Percentiles rank a stretch among this genome's conserved stretches.
These are phyloP conservation scores for Andrena fulva DNA, from an alignment of 2,888 invertebrate genomes.

Conservation along the genomic window DNA sequence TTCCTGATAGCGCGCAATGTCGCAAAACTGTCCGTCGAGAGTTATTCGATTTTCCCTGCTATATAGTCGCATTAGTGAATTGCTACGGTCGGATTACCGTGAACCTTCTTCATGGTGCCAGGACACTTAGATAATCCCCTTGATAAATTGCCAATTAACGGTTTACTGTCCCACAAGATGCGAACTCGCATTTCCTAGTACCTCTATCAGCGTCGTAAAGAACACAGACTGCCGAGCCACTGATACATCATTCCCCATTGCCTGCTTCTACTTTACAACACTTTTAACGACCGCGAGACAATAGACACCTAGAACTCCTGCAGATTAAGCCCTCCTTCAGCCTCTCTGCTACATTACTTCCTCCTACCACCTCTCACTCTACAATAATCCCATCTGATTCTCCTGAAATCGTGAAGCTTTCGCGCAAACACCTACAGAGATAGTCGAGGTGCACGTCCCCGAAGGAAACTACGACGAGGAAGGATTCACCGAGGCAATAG, in stretches of 20 bases:
- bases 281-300: slow-evolving; percentile 16
- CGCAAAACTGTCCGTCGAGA: neutral
- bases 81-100: neutral
- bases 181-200: slow-evolving; percentile 31
- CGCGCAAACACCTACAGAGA: neutral
- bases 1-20: neutral
- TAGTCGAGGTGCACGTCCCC: neutral
- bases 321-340: neutral
- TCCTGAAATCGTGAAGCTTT: neutral
- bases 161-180: slow-evolving; percentile 52
- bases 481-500: neutral
- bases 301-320: neutral
- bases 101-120: slow-evolving; percentile 38
- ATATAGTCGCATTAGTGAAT: too few species aligned
- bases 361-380: neutral
- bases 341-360: neutral
- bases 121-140: slow-evolving; percentile 56
- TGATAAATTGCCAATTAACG: slow-evolving; percentile 71
- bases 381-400: neutral
- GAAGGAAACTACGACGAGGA: neutral
- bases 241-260: slow-evolving; percentile 24
- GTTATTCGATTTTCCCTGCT: too few species aligned
- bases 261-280: slow-evolving; percentile 40
- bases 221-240: slow-evolving; percentile 16
- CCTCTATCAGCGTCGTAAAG: slow-evolving; percentile 55